Evolutionary conservation across 2,113 vertebrate genomes (phyloP).

Genomic region (Muscicapa adusta): DNA sequence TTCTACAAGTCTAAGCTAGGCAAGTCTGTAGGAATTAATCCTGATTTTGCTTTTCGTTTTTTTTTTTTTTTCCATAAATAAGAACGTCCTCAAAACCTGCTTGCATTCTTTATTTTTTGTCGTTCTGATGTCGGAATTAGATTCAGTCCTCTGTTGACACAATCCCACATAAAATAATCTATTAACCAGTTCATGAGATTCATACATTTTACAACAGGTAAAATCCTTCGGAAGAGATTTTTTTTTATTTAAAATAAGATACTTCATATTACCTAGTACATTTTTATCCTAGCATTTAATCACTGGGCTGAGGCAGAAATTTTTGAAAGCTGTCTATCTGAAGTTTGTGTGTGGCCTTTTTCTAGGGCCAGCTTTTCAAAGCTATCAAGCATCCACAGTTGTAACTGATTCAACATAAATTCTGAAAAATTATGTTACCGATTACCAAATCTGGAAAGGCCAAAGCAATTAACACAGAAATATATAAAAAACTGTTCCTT

Average conservation of each 20-base stretch:
- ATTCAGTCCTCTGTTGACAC: not conserved
- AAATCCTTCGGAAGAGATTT: not conserved
- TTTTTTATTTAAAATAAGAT: not conserved
- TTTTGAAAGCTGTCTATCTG: not conserved
- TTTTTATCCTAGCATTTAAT: not conserved
- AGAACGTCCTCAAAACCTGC: not conserved
- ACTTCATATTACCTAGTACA: not conserved
- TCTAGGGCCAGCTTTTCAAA: not conserved
- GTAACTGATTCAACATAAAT: not conserved
- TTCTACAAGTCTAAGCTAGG: not conserved
- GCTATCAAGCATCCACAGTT: not conserved
- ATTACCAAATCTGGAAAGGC: not conserved
- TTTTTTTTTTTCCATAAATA: not conserved
- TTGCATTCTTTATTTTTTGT: not conserved
- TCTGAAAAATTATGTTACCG: not conserved
- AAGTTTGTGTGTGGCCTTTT: not conserved
- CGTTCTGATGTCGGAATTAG: not conserved
- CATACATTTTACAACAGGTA: not conserved
- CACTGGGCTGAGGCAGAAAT: not conserved
- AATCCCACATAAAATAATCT: not conserved
- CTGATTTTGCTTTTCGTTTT: not conserved
- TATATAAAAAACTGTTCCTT: not conserved
- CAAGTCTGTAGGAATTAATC: not conserved
- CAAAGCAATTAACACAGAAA: not conserved
- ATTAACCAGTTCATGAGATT: not conserved